These are phyloP conservation scores for Pardalotus punctatus DNA, from an alignment of 2,113 vertebrate genomes.

Conservation along the genomic window DNA sequence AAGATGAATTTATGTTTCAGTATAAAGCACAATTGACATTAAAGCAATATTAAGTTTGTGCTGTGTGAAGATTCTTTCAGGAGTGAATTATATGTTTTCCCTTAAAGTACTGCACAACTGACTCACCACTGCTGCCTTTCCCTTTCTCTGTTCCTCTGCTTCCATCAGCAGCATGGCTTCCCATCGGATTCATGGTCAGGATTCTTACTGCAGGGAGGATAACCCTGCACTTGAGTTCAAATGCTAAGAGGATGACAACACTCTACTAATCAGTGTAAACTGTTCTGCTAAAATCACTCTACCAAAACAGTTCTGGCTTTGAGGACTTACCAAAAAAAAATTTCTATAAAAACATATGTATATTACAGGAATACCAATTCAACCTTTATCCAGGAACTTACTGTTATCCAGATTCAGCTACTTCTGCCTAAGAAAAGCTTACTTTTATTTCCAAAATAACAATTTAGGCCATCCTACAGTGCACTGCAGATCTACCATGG, in stretches of 20 bases:
- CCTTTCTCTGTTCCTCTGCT: background rate
- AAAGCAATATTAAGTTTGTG: background rate
- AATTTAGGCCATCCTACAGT: background rate
- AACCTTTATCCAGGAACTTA: background rate
- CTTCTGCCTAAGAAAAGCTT: background rate
- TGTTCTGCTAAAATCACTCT: background rate
- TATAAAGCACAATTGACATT: background rate
- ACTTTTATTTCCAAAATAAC: background rate
- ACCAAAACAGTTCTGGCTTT: background rate
- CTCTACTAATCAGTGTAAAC: background rate
- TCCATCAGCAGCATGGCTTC: background rate
- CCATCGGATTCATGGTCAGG: background rate
- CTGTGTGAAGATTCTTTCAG: background rate
- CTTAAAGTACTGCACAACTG: background rate
- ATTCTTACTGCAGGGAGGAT: background rate
- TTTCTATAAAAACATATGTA: background rate
- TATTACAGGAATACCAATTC: background rate
- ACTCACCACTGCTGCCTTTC: background rate
- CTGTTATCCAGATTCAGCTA: background rate
- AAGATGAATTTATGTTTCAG: background rate
- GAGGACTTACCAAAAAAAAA: background rate
- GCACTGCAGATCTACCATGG: background rate
- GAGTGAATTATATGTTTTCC: background rate
- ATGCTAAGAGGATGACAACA: background rate
- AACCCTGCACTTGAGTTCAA: background rate